Evolutionary conservation across 2,888 invertebrate species (phyloP).

Genomic region (Cryptocephalus primarius): DNA sequence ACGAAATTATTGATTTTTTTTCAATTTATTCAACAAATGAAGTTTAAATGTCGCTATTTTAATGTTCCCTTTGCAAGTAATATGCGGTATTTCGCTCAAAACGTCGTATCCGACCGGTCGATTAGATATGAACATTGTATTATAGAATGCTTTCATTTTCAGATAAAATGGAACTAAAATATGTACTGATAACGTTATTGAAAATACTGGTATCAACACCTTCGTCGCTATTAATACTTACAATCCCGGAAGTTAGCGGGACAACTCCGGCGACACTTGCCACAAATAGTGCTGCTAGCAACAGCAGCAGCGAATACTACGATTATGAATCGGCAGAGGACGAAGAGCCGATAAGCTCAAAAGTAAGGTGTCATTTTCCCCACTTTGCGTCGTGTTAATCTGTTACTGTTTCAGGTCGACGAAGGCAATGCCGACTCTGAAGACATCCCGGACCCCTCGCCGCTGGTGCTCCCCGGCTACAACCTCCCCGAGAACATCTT

Average conservation of each 20-base stretch:
- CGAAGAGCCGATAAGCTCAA: not conserved
- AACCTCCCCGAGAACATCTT: conserved; percentile 47
- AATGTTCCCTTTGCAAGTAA: too few relatives aligned
- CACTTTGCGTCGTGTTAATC: too few relatives aligned
- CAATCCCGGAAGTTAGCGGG: not conserved
- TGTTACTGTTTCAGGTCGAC: too few relatives aligned
- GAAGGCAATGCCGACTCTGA: conserved; percentile 15
- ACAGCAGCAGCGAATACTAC: not conserved
- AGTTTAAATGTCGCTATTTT: too few relatives aligned
- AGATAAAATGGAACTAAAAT: not conserved
- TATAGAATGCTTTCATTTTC: not conserved
- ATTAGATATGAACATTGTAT: too few relatives aligned
- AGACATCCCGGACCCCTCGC: conserved; percentile 34
- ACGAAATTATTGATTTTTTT: too few relatives aligned
- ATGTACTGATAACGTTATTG: not conserved
- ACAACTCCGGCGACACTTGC: not conserved
- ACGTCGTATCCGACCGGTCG: too few relatives aligned
- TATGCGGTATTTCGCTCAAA: too few relatives aligned
- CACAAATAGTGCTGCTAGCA: not conserved
- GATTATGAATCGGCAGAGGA: not conserved
- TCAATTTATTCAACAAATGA: too few relatives aligned
- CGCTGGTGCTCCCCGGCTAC: conserved; percentile 34
- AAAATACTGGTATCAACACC: not conserved
- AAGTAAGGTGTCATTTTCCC: not conserved
- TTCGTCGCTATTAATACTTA: not conserved